Evolutionary conservation across 2,888 invertebrate genomes (phyloP).

Genomic region (Choreutis nemorana): DNA sequence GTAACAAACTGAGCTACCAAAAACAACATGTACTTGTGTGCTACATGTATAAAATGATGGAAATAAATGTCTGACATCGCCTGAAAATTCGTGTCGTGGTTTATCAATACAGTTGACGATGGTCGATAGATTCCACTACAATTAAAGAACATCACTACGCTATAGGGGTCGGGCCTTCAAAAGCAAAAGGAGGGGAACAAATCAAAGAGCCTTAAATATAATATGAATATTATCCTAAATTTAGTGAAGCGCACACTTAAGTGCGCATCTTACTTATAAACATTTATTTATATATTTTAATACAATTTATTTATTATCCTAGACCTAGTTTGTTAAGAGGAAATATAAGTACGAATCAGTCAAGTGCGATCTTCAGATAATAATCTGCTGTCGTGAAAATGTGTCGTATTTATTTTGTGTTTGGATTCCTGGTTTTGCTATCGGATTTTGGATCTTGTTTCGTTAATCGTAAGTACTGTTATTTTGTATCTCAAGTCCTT

Average conservation of each 20-base stretch:
- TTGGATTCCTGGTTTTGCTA: constrained; percentile 19
- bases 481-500: no score
- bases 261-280: constrained; percentile 19
- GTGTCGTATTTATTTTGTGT: constrained; percentile 24
- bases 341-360: constrained; percentile 20
- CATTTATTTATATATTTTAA: constrained; percentile 6
- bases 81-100: no score
- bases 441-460: constrained; percentile 35
- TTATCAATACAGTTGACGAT: no score
- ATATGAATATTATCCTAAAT: constrained; percentile 37
- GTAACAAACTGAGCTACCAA: no score
- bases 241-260: constrained; percentile 36
- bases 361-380: constrained; percentile 19
- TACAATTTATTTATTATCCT: constrained; percentile 18
- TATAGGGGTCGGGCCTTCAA: constrained; percentile 62
- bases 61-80: no score
- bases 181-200: constrained; percentile 45
- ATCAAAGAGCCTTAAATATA: constrained; percentile 56
- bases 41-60: no score
- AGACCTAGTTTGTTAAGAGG: constrained; percentile 22
- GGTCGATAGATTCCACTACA: no score
- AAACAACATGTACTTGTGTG: no score
- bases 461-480: constrained; percentile 56
- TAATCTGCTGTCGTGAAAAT: constrained; percentile 24
- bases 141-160: constrained; percentile 32